phyloP scores from a whole-genome alignment of 2,888 invertebrate genomes.

The Buathra laborator region DNA sequence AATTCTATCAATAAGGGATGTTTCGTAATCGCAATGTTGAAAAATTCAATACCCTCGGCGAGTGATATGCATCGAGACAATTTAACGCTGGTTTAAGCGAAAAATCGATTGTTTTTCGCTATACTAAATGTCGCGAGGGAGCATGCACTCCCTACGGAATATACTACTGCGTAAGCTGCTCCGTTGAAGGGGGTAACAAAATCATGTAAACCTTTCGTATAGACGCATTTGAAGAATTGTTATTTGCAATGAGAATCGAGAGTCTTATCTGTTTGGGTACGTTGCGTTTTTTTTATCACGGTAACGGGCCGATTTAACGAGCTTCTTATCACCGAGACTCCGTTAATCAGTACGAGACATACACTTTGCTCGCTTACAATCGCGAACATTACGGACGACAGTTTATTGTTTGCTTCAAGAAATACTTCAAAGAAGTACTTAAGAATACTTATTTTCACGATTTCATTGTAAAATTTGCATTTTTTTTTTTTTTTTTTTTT shows the following conservation, averaged over 20 bases:
- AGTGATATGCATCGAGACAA: background rate
- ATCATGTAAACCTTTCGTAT: background rate
- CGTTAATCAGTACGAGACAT: background rate
- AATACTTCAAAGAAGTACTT: no score
- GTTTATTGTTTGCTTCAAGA: no score
- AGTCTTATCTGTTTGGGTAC: background rate
- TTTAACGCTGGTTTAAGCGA: constrained; percentile 42
- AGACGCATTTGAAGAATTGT: background rate
- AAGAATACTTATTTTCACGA: no score
- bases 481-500: background rate
- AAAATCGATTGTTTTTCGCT: constrained; percentile 65
- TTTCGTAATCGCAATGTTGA: background rate
- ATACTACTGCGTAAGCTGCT: constrained; percentile 33
- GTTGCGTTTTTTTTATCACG: background rate
- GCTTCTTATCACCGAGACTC: background rate
- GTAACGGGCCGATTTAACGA: background rate
- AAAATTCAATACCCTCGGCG: background rate
- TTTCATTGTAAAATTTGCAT: no score
- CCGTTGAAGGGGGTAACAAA: background rate
- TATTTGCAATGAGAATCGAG: background rate
- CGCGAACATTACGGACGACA: no score
- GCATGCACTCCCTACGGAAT: constrained; percentile 62
- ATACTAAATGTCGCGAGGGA: constrained; percentile 59
- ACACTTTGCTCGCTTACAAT: no score
- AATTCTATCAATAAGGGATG: background rate